These are phyloP conservation scores for Solenodon paradoxus DNA, from an alignment of 2,113 vertebrate genomes.

Conservation along the genomic window DNA sequence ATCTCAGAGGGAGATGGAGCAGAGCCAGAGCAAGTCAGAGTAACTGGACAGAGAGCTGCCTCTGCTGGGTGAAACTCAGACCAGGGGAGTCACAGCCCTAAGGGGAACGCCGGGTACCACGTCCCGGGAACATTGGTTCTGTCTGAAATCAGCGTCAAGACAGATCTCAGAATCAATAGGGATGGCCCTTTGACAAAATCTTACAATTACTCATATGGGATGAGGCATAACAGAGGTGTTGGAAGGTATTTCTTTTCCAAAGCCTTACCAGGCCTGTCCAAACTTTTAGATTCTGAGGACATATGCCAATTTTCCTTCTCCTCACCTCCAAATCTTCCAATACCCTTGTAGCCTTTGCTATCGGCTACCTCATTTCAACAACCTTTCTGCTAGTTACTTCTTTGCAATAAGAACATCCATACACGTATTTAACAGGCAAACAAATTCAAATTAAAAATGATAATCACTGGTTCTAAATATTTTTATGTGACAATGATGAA, in stretches of 20 bases:
- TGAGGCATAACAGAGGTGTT: not conserved
- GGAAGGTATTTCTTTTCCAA: not conserved
- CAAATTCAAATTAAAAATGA: not conserved
- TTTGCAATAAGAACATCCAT: not conserved
- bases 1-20: not conserved
- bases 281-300: not conserved
- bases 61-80: not conserved
- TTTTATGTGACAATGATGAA: not conserved
- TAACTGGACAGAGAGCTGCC: not conserved
- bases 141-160: not conserved
- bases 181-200: not conserved
- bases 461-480: slow-evolving; percentile 21
- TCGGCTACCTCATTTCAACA: not conserved
- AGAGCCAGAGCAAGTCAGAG: not conserved
- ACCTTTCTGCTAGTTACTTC: not conserved
- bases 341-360: not conserved
- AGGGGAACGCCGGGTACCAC: not conserved
- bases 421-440: not conserved
- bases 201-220: not conserved
- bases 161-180: not conserved
- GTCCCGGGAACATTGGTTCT: not conserved
- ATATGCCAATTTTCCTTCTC: not conserved
- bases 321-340: not conserved
- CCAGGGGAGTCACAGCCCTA: not conserved
- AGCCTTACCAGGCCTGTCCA: not conserved